A percentile compares a stretch with the other conserved stretches of the same genome.
Conservation (phyloP, 1,140 invertebrate genomes). For the Brachionus plicatilis region DNA sequence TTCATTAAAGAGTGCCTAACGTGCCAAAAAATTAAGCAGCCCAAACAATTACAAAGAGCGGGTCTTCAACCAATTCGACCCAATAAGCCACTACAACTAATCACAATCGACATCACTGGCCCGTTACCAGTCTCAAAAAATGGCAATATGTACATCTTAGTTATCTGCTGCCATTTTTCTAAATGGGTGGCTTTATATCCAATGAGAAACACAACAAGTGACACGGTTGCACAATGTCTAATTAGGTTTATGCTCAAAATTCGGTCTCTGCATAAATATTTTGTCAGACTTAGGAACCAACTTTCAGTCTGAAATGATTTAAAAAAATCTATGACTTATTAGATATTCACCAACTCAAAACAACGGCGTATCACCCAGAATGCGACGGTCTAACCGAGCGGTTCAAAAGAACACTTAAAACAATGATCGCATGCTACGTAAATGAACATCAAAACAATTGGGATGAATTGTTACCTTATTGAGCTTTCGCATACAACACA, state of each 20-base stretch:
- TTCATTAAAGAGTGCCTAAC: neutral
- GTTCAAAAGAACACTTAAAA: constrained; percentile 43
- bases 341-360: constrained; percentile 34
- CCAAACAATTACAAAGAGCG: neutral
- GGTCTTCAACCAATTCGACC: neutral
- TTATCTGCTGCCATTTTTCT: constrained; percentile 51
- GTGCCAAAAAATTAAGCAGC: constrained; percentile 28
- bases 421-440: neutral
- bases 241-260: neutral
- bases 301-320: neutral
- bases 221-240: neutral
- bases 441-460: neutral
- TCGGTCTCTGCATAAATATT: neutral
- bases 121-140: constrained; percentile 41
- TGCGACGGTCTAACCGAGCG: constrained; percentile 44
- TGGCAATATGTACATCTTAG: constrained; percentile 49
- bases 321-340: constrained; percentile 28
- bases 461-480: neutral
- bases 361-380: constrained; percentile 45
- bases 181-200: constrained; percentile 52
- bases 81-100: neutral
- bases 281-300: neutral
- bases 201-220: neutral
- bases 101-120: constrained; percentile 43
- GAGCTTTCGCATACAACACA: neutral